phyloP scores from a whole-genome alignment of 2,113 vertebrate species.

The Varanus komodoensis region DNA sequence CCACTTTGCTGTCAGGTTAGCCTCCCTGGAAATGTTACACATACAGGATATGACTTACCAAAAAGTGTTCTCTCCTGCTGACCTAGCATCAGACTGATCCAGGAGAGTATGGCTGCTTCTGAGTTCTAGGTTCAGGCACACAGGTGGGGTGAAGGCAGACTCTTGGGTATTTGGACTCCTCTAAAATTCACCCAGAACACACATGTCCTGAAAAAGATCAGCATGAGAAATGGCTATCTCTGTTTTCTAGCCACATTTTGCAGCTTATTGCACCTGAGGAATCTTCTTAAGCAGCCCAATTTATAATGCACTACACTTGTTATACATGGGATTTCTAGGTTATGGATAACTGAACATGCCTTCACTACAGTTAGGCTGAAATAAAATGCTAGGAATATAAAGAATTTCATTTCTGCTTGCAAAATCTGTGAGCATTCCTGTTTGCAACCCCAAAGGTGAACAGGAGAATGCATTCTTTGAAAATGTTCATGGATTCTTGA shows the following conservation, averaged over 20 bases:
- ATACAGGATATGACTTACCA: background rate
- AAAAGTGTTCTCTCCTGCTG: background rate
- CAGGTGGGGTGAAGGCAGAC: background rate
- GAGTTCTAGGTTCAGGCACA: background rate
- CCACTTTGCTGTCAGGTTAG: background rate
- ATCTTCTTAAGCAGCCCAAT: background rate
- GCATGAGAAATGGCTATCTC: no score
- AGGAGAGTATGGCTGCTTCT: background rate
- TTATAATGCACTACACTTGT: background rate
- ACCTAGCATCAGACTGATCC: background rate
- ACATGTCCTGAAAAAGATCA: background rate
- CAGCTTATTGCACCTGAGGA: background rate
- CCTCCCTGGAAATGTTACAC: background rate
- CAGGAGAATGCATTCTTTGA: no score
- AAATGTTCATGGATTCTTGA: no score
- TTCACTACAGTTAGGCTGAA: background rate
- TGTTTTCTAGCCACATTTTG: no score
- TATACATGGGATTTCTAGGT: background rate
- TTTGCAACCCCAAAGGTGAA: no score
- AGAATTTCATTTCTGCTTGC: background rate
- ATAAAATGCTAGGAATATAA: no score
- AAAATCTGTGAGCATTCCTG: no score
- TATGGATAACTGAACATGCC: background rate
- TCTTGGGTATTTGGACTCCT: background rate
- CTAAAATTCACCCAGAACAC: background rate